A percentile compares a stretch with the other conserved stretches of the same genome.
These are phyloP conservation scores for Muschampia plurimacula DNA, from an alignment of 2,888 invertebrate species.

Conservation along the genomic window DNA sequence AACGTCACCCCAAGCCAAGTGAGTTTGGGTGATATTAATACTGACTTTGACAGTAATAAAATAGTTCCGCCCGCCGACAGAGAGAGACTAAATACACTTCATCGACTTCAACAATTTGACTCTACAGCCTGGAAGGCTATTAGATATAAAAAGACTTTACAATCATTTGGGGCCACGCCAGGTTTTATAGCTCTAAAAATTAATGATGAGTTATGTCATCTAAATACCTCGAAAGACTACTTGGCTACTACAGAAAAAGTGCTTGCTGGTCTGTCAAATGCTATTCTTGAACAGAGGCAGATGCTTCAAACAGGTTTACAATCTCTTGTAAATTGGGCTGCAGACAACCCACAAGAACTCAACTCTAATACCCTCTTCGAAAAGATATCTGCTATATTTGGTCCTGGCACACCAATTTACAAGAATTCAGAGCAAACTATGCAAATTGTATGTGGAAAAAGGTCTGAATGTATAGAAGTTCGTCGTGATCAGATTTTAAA, in stretches of 20 bases:
- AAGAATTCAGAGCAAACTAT: not conserved
- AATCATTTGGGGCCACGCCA: not conserved
- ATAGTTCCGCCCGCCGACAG: too few species aligned
- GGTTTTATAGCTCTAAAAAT: not conserved
- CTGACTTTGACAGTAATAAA: too few species aligned
- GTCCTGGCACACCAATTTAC: constrained; percentile 1
- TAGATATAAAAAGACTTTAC: not conserved
- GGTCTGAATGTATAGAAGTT: not conserved
- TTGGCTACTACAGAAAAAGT: not conserved
- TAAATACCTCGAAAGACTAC: not conserved
- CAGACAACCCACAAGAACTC: not conserved
- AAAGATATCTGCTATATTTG: not conserved
- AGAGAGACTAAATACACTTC: not conserved
- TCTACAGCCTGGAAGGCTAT: not conserved
- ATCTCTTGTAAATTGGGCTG: not conserved
- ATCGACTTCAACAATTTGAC: not conserved
- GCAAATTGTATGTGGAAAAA: not conserved
- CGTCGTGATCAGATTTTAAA: not conserved
- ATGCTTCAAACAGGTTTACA: not conserved
- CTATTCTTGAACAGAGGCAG: not conserved
- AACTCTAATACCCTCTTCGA: not conserved
- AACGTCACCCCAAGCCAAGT: too few species aligned
- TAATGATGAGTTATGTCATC: not conserved
- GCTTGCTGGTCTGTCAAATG: not conserved
- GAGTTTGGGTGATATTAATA: too few species aligned